These are phyloP conservation scores for Eupithecia insigniata DNA, from an alignment of 2,888 invertebrate species.

Conservation along the genomic window DNA sequence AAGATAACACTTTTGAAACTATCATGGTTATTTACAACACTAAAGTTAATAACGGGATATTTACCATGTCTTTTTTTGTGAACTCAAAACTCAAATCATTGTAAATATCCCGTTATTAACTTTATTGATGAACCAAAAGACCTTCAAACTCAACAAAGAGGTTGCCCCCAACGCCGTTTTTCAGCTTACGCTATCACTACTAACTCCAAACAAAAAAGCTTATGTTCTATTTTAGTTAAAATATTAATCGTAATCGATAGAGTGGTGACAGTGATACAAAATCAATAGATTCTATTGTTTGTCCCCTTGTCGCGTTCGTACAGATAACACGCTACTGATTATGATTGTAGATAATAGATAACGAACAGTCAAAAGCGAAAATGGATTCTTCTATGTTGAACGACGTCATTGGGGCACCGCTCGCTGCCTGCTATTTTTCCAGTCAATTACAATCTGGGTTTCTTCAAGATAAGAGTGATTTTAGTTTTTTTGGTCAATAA, in stretches of 20 bases:
- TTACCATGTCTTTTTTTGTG: no score
- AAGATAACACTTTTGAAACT: no score
- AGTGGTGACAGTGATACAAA: slow-evolving; percentile 28
- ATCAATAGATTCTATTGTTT: slow-evolving; percentile 38
- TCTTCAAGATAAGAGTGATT: no score
- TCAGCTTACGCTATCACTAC: background rate
- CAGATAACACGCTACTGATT: slow-evolving; percentile 77
- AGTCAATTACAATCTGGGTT: no score
- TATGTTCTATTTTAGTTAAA: slow-evolving; percentile 3
- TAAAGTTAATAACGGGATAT: no score
- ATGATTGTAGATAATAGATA: slow-evolving; percentile 61
- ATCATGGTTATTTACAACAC: no score
- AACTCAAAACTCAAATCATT: no score
- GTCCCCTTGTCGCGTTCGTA: slow-evolving; percentile 65
- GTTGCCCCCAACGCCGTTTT: background rate
- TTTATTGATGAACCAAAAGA: no score
- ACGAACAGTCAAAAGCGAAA: slow-evolving; percentile 30
- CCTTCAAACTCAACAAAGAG: no score
- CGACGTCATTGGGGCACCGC: background rate
- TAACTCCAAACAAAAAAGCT: background rate
- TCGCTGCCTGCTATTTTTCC: no score
- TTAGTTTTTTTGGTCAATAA: no score
- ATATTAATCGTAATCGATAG: slow-evolving; percentile 11
- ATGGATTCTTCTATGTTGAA: slow-evolving; percentile 8
- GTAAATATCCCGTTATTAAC: no score